These are phyloP conservation scores for Mystacornis crossleyi DNA, from an alignment of 2,113 vertebrate genomes.

Conservation along the genomic window DNA sequence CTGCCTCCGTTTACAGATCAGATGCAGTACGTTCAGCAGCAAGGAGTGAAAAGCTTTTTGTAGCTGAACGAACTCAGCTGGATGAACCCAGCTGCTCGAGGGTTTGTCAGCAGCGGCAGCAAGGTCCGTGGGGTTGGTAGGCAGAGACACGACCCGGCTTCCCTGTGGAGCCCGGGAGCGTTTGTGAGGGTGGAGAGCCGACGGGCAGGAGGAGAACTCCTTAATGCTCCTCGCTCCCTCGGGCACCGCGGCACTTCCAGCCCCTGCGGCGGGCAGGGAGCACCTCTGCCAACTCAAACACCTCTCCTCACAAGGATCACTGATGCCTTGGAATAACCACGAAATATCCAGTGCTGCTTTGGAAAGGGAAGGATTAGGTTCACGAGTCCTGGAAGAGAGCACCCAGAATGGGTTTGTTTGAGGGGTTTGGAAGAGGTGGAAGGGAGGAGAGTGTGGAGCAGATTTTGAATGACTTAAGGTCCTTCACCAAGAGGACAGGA, in stretches of 20 bases:
- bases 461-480: neutral
- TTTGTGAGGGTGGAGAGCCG: neutral
- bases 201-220: neutral
- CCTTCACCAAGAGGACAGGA: rapidly evolving
- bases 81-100: neutral
- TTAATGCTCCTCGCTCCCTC: neutral
- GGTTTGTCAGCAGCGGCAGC: neutral
- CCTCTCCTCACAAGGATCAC: neutral
- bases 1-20: neutral
- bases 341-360: neutral
- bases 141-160: neutral
- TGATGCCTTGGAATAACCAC: neutral
- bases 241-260: neutral
- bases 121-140: neutral
- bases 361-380: neutral
- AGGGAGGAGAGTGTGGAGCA: neutral
- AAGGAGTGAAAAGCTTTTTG: neutral
- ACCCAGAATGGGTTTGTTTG: neutral
- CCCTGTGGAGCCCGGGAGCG: neutral
- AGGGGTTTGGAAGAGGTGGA: neutral
- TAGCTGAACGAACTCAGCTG: neutral
- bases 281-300: conserved; percentile 9
- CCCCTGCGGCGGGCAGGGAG: neutral
- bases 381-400: neutral
- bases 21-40: neutral